Conservation (phyloP, 2,113 vertebrate genomes). For the Phocoena phocoena region DNA sequence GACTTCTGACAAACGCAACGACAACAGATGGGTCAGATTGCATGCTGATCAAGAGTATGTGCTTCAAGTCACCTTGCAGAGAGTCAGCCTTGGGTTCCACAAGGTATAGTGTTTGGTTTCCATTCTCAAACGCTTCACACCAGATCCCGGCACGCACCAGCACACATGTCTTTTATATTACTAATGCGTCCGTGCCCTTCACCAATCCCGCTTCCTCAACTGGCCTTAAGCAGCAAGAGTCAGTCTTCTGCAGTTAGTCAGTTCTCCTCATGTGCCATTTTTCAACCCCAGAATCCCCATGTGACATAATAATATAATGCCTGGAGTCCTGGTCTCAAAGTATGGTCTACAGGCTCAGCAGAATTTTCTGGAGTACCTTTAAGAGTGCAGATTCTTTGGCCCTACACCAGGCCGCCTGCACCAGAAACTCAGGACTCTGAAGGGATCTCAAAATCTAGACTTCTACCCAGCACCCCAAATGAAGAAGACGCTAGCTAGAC, state of each 20-base stretch:
- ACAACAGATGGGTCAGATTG: constrained; percentile 90
- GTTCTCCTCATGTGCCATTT: constrained; percentile 43
- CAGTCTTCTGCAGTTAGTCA: constrained; percentile 46
- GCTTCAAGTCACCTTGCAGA: constrained; percentile 92
- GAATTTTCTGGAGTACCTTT: background rate
- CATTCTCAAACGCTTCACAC: constrained; percentile 61
- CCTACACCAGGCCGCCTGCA: background rate
- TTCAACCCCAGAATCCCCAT: background rate
- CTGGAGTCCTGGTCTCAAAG: background rate
- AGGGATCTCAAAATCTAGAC: background rate
- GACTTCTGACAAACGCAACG: constrained; percentile 83
- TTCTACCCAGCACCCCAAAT: background rate
- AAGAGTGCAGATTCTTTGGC: background rate
- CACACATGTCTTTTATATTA: constrained; percentile 47
- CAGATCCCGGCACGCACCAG: constrained; percentile 49
- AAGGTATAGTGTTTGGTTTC: constrained; percentile 86
- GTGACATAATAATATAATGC: background rate
- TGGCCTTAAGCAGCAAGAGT: constrained; percentile 49
- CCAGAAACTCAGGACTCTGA: background rate
- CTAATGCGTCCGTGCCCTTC: constrained; percentile 67
- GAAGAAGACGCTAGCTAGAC: background rate
- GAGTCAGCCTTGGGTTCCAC: constrained; percentile 87
- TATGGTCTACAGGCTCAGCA: background rate
- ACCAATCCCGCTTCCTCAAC: constrained; percentile 67
- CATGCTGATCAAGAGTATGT: constrained; percentile 99